These are phyloP conservation scores for Scotopteryx bipunctaria DNA, from an alignment of 2,888 invertebrate species.

Conservation along the genomic window DNA sequence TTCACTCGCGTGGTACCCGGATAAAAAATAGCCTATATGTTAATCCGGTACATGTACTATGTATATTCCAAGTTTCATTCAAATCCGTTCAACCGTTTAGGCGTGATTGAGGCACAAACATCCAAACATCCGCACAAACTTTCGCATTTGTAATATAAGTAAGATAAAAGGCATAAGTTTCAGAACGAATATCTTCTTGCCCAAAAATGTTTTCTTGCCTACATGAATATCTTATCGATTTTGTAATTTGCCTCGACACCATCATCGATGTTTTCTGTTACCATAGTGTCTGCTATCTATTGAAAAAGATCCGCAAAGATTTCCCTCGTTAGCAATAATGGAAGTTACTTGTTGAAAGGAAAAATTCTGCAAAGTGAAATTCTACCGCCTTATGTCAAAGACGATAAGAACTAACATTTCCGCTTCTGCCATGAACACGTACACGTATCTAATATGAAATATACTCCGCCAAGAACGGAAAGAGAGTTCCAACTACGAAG, in stretches of 20 bases:
- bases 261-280: slow-evolving; percentile 4
- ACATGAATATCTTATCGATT: slow-evolving; percentile 6
- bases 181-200: no score
- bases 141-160: no score
- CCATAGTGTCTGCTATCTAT: slow-evolving; percentile 17
- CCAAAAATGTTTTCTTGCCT: not conserved
- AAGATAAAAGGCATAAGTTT: no score
- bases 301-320: slow-evolving; percentile 20
- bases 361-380: slow-evolving; percentile 23
- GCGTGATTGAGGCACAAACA: no score
- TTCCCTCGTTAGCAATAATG: slow-evolving; percentile 20
- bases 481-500: slow-evolving; percentile 50
- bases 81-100: no score
- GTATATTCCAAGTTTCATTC: no score
- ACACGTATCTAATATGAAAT: slow-evolving; percentile 50
- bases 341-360: slow-evolving; percentile 13
- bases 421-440: slow-evolving; percentile 45
- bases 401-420: slow-evolving; percentile 37
- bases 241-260: not conserved
- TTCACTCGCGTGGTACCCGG: no score
- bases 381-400: slow-evolving; percentile 24
- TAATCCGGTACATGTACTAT: no score
- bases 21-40: no score
- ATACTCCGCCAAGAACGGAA: slow-evolving; percentile 49
- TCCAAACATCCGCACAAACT: no score